Evolutionary conservation across 2,888 invertebrate genomes (phyloP), one percentile per base, ranked within the genome.

Genomic region (Erebia ligea): DNA sequence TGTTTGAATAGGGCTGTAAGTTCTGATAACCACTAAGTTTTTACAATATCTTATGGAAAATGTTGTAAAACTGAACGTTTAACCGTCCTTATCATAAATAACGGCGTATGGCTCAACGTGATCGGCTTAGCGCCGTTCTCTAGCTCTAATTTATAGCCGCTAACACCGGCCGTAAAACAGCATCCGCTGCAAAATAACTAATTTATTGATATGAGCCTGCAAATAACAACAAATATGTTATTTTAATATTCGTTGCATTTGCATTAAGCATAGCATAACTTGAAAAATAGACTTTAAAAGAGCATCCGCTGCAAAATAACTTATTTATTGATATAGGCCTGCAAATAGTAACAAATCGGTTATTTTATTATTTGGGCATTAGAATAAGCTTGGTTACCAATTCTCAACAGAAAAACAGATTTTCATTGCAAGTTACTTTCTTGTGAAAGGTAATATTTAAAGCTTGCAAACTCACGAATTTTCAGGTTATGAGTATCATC

Each of bases 101-200:
- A 19, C 54, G 40, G 42, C 65, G 56, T 45, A 45, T 21, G 56
- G 56, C 45, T 56, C 65, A 66, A 66, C 65, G 25, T 67, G 70
- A 70, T 73, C 73, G 68, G 73, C 67, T 73, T 73, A 70, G 57
- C 64, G 65, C 56, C 70, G 67, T 68, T 69, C 65, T 70, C 73
- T 70, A 70, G 68, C 61, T 56, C 73, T 56, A 71, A 70, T 73
- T 73, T 68, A 70, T 68, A 66, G 70, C 68, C 25, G 62, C 70
- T 73, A 68, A 71, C 70, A 58, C 66, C 66, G 52, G 66, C 66
- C 65, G 66, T 70, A 70, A 70, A 69, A 66, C 48, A 19, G 68
- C 68, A 63, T 70, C 73, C 66, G 66, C 70, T 68, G 69, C 65
- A 56, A 66, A 66, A 66, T 66, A 57, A 66, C 56, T 42, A 66